A percentile compares a stretch with the other conserved stretches of the same genome.
phyloP scores from a whole-genome alignment of 2,888 invertebrate species.

The Drosophila mercatorum region DNA sequence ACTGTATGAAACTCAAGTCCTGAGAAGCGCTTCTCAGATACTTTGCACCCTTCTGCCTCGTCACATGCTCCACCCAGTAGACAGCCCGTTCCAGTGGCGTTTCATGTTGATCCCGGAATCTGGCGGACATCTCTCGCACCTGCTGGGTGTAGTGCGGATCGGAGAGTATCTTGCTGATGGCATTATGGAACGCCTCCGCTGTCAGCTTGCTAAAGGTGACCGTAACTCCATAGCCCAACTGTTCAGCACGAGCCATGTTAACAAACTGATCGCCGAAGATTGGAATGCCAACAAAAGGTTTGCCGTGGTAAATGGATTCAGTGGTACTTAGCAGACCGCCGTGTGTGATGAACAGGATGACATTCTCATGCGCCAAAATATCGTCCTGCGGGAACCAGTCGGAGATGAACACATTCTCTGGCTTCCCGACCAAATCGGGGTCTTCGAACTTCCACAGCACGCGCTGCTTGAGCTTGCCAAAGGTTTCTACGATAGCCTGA shows the following conservation, averaged over 20 bases:
- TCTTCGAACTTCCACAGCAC: constrained; percentile 85
- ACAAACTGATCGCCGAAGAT: constrained; percentile 86
- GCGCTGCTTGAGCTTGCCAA: constrained; percentile 80
- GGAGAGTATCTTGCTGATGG: constrained; percentile 65
- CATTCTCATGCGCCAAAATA: constrained; percentile 85
- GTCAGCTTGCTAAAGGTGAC: constrained; percentile 81
- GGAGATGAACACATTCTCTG: constrained; percentile 81
- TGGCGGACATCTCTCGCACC: constrained; percentile 60
- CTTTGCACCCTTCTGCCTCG: constrained; percentile 80
- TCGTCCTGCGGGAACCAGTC: constrained; percentile 85
- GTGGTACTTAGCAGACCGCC: constrained; percentile 85
- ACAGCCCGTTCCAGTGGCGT: constrained; percentile 76
- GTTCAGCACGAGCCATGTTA: constrained; percentile 85
- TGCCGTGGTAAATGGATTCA: constrained; percentile 85
- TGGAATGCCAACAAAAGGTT: constrained; percentile 86
- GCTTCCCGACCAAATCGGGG: constrained; percentile 72
- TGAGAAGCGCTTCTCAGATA: constrained; percentile 80
- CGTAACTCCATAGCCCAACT: constrained; percentile 83
- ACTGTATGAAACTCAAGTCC: constrained; percentile 76
- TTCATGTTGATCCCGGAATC: constrained; percentile 78
- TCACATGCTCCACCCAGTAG: constrained; percentile 82
- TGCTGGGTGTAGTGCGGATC: constrained; percentile 58
- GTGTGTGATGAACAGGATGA: constrained; percentile 85
- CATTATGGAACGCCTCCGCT: constrained; percentile 68
- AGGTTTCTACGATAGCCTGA: constrained; percentile 67